Base-by-base conservation (phyloP, 2,797 vertebrate species). In the Danio choprae region DNA sequence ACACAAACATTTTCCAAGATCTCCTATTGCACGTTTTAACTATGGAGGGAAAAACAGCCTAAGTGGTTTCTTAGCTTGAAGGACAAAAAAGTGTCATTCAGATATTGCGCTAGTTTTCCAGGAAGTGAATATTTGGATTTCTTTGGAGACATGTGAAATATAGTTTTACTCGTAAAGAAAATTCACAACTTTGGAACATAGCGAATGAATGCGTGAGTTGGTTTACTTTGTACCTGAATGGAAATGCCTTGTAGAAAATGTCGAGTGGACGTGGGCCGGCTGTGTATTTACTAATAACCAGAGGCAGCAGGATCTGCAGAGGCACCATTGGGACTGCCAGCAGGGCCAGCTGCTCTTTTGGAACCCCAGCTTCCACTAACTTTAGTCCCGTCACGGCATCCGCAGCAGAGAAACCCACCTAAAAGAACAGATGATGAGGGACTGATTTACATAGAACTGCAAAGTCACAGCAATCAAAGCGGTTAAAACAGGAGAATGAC, bases 301-400 rank as follows among this genome's bases (percentile, higher is more conserved):
- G 83, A 13, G 98, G 98, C 64, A 99, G 46, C 11, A 99, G 89
- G 82, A 99, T 99, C 92, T 99, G 98, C 51, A 99, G 83, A 77
- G 98, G 98, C 83, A 99, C 98, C 97, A 99, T 98, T 40, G 98
- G 98, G 83, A 99, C 97, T 0, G 97, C 98, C 84, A 99, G 84
- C 74, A 99, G 92, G 5, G 98, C 98, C 79, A 99, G 89, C 87
- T 98, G 96, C 82, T 96, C 98, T 86, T 99, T 99, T 0, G 98
- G 98, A 60, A 99, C 96, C 2, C 98, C 98, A 0, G 96, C 96
- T 91, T 99, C 98, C 63, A 99, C 92, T 88, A 99, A 82, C 86
- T 99, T 99, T 74, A 99, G 94, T 65, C 98, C 98, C 0, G 98
- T 99, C 74, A 99, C 97, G 7, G 96, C 95, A 84, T 99, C 98